Evolutionary conservation across 2,888 invertebrate genomes (phyloP).

Genomic region (Acrobasis consociella): DNA sequence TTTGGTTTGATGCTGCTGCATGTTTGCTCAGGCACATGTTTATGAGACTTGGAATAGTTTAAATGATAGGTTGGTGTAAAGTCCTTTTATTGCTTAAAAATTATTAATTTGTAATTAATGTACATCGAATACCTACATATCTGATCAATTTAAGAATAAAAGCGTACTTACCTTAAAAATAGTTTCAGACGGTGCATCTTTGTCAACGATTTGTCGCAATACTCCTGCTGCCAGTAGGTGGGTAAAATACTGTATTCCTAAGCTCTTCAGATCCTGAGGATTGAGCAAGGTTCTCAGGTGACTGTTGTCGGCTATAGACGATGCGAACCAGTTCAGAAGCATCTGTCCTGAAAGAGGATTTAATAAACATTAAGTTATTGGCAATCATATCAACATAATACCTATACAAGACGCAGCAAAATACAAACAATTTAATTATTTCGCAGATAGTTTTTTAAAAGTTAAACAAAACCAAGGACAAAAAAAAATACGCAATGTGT

Average conservation of each 20-base stretch:
- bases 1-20: too few species aligned
- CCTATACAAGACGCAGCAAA: background rate
- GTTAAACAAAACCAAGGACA: too few species aligned
- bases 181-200: conserved; percentile 85
- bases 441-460: conserved; percentile 5
- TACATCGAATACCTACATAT: too few species aligned
- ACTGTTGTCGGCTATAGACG: conserved; percentile 88
- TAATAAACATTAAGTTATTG: too few species aligned
- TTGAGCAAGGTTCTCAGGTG: conserved; percentile 84
- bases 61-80: too few species aligned
- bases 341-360: conserved; percentile 89
- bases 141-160: too few species aligned
- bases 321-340: conserved; percentile 94
- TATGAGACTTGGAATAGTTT: too few species aligned
- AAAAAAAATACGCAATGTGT: background rate
- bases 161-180: conserved; percentile 85
- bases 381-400: too few species aligned
- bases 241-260: conserved; percentile 93
- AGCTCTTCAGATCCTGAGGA: conserved; percentile 87
- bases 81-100: too few species aligned
- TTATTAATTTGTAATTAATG: too few species aligned
- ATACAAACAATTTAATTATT: background rate
- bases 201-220: conserved; percentile 89
- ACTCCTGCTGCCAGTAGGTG: conserved; percentile 94
- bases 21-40: too few species aligned